Evolutionary conservation across 1,140 invertebrate species (phyloP).

Genomic region (Aleiodes sp.): DNA sequence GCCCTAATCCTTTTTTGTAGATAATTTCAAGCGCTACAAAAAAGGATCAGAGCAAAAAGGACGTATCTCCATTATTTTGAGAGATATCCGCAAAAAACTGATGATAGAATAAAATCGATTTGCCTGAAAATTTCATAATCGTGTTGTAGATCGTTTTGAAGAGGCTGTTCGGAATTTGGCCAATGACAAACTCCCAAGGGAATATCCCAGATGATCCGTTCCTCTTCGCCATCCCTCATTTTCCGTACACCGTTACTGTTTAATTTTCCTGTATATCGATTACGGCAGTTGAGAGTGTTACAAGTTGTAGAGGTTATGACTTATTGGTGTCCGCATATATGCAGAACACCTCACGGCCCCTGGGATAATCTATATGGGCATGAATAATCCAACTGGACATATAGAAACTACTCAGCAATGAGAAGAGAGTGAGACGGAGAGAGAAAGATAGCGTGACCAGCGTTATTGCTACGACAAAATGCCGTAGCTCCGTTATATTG

Average conservation of each 20-base stretch:
- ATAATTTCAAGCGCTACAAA: too few relatives aligned
- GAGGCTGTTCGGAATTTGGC: too few relatives aligned
- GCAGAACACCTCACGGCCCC: neutral
- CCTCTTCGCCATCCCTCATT: too few relatives aligned
- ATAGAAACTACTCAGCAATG: neutral
- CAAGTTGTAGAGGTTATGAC: neutral
- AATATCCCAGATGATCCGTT: too few relatives aligned
- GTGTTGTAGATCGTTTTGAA: too few relatives aligned
- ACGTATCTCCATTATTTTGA: too few relatives aligned
- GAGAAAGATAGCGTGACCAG: conserved; percentile 30
- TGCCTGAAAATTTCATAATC: too few relatives aligned
- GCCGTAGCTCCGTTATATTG: conserved; percentile 27
- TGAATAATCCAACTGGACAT: conserved; percentile 17
- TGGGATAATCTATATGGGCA: conserved; percentile 11
- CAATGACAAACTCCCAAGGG: too few relatives aligned
- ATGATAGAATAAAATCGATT: too few relatives aligned
- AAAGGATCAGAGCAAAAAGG: too few relatives aligned
- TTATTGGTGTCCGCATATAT: neutral
- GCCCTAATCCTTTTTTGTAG: too few relatives aligned
- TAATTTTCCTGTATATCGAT: neutral
- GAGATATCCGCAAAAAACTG: too few relatives aligned
- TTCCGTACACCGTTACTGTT: neutral
- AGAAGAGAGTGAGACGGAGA: conserved; percentile 33
- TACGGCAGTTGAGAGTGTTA: neutral
- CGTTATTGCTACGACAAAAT: conserved; percentile 35